Percentiles rank a stretch among this genome's conserved stretches.
Evolutionary conservation across 2,888 invertebrate genomes (phyloP).

Genomic region (Sminthurinus aureus): DNA sequence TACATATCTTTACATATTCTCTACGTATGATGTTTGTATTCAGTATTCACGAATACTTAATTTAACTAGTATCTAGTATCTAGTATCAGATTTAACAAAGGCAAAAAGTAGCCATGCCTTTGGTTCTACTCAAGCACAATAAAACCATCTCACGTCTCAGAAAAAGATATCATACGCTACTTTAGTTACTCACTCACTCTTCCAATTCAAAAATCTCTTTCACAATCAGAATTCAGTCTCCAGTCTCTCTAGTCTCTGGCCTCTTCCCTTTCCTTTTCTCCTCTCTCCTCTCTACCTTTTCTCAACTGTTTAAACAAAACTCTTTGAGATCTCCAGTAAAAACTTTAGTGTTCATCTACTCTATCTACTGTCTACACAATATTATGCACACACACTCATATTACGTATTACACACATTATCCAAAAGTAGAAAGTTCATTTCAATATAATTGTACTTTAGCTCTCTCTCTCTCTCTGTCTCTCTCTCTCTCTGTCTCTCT

Average conservation of each 20-base stretch:
- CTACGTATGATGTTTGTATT: constrained; percentile 6
- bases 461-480: too few relatives aligned
- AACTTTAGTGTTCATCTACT: not conserved
- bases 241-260: not conserved
- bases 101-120: constrained; percentile 11
- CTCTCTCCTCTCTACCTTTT: not conserved
- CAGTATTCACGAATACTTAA: constrained; percentile 29
- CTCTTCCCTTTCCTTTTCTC: not conserved
- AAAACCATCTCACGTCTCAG: constrained; percentile 22
- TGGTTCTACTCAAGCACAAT: not conserved
- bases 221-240: not conserved
- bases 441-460: too few relatives aligned
- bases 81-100: constrained; percentile 38
- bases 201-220: too few relatives aligned
- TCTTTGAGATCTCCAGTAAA: not conserved
- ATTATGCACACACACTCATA: not conserved
- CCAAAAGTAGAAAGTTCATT: too few relatives aligned
- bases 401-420: too few relatives aligned
- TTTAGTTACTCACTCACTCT: constrained; percentile 7
- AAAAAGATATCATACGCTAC: constrained; percentile 8
- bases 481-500: too few relatives aligned
- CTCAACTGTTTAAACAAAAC: constrained; percentile 14
- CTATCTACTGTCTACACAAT: not conserved
- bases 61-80: constrained; percentile 38
- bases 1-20: too few relatives aligned